Percentiles rank a stretch among this genome's conserved stretches.
These are phyloP conservation scores for Poecile montanus DNA, from an alignment of 2,797 vertebrate genomes.

Conservation along the genomic window DNA sequence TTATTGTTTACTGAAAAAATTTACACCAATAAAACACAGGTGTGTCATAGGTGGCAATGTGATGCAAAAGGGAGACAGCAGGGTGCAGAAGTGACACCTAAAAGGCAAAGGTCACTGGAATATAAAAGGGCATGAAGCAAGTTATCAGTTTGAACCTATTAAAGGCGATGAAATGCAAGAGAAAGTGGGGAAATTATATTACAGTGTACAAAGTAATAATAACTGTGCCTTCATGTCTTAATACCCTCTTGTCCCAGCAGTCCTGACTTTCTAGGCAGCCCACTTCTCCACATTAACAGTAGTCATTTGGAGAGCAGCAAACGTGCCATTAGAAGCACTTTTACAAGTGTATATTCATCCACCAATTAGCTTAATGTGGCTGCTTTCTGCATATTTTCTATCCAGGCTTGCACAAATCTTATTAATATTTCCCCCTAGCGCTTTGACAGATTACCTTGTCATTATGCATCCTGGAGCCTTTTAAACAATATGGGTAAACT, in stretches of 20 bases:
- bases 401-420: constrained; percentile 96
- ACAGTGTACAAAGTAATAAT: constrained; percentile 77
- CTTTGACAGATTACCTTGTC: constrained; percentile 99
- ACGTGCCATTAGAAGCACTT: constrained; percentile 99
- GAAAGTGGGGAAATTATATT: constrained; percentile 70
- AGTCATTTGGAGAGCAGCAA: constrained; percentile 94
- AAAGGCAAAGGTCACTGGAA: constrained; percentile 4
- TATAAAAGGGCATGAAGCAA: constrained; percentile 3
- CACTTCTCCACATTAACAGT: constrained; percentile 92
- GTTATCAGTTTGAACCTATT: constrained; percentile 34
- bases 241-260: constrained; percentile 84
- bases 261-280: constrained; percentile 87
- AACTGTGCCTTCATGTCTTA: constrained; percentile 80
- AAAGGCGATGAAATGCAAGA: constrained; percentile 55
- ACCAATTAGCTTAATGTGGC: constrained; percentile 99
- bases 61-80: neutral
- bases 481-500: constrained; percentile 99
- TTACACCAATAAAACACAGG: neutral
- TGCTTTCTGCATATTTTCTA: constrained; percentile 95
- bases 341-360: constrained; percentile 99
- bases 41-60: neutral
- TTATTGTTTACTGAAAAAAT: constrained; percentile 57
- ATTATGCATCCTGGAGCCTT: constrained; percentile 98
- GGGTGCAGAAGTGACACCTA: neutral
- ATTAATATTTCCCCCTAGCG: constrained; percentile 97